These are phyloP conservation scores for Lasioglossum figueresi DNA, from an alignment of 2,888 invertebrate genomes.

Conservation along the genomic window DNA sequence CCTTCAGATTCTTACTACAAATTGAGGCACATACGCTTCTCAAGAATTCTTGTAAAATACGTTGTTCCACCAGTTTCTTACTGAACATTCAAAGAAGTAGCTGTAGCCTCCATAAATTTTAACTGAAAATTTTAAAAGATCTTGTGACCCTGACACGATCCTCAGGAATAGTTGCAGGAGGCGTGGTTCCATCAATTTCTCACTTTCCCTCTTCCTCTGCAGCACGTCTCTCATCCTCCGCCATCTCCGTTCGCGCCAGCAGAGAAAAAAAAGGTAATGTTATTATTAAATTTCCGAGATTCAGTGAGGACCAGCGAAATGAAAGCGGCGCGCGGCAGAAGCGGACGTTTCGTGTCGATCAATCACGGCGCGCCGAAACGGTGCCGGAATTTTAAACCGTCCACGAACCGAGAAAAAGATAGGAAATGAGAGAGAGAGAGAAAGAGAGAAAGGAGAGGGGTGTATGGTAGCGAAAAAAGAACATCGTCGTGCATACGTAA, in stretches of 20 bases:
- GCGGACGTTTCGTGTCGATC: constrained; percentile 56
- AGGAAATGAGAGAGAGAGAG: background rate
- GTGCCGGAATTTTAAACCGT: constrained; percentile 52
- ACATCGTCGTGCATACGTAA: constrained; percentile 27
- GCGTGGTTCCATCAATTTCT: background rate
- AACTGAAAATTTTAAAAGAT: background rate
- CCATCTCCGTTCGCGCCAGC: background rate
- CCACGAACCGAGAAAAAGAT: background rate
- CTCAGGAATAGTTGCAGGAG: background rate
- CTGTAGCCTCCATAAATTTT: no score
- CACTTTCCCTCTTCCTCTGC: background rate
- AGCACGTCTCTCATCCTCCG: background rate
- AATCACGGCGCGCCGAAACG: constrained; percentile 43
- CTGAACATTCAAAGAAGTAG: no score
- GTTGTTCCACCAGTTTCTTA: no score
- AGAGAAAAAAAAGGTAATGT: constrained; percentile 17
- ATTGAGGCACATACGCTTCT: no score
- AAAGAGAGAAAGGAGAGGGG: background rate
- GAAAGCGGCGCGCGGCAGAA: constrained; percentile 37
- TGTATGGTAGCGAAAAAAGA: constrained; percentile 7
- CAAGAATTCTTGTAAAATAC: no score
- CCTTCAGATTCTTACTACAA: no score
- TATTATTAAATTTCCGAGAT: constrained; percentile 53
- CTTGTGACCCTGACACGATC: background rate
- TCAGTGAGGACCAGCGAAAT: constrained; percentile 36